Evolutionary conservation across 1,140 invertebrate species (phyloP), one percentile per base, ranked within the genome.

Genomic region (Acromyrmex echinatior): DNA sequence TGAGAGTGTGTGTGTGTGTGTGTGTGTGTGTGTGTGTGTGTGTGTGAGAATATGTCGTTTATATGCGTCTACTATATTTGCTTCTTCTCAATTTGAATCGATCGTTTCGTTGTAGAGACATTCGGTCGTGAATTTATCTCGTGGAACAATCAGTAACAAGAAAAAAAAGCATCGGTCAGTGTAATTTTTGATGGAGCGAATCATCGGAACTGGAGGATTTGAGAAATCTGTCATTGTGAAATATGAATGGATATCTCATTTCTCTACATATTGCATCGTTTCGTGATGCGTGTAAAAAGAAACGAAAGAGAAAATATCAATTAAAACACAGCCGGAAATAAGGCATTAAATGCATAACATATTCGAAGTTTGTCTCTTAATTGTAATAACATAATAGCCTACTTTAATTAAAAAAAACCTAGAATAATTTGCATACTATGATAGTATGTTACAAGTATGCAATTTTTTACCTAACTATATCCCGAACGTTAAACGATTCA

Each of bases 21-120:
- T 62, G 25, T 62, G 56, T 21, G 10, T 25, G 7, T n/a, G 9
- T 2, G 16, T 7, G 49, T 35, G 35, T 7, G 6, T 7, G 35
- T 35, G 35, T 35, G 31, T 31, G 0, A 6, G 31, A 7, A 35
- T 35, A 45, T n/a, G 14, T 39, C 35, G 35, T 58, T 16, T 25
- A 3, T 81, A 45, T 58, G 16, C 16, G 14, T 68, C 10, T 45
- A 21, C 10, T 45, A 21, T 56, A 21, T 56, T 45, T 74, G 49
- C 35, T 28, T 39, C 14, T 12, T 71, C 39, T 62, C 39, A 53
- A 70, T 25, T 51, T 49, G 51, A 81, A 86, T 79, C 73, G 49
- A 76, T 74, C 39, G 63, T 63, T 84, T 90, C 88, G 89, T 86
- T 86, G 70, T 86, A 53, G 76, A 90, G 80, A 80, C 45, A 90